Conservation (phyloP, 2,888 invertebrate genomes). For the Bellardia pandia region DNA sequence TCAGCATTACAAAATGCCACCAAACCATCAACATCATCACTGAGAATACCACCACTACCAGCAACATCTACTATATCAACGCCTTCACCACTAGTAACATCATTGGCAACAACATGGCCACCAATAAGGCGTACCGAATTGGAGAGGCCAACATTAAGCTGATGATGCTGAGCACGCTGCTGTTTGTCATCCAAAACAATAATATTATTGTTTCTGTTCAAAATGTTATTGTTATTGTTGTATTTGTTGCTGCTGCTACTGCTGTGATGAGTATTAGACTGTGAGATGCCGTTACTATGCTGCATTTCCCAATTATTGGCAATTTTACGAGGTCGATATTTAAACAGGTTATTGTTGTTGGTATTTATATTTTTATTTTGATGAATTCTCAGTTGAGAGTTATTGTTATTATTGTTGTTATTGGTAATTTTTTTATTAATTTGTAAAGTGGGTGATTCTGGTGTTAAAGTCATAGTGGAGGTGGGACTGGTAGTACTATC, state of each 20-base stretch:
- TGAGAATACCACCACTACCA: background rate
- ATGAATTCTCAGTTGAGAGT: conserved; percentile 5
- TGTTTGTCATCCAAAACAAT: conserved; percentile 50
- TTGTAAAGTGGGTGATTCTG: conserved; percentile 14
- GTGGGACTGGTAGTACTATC: conserved; percentile 70
- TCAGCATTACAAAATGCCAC: conserved; percentile 17
- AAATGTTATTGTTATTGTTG: conserved; percentile 51
- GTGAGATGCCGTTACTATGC: conserved; percentile 51
- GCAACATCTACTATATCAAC: background rate
- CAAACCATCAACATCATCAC: conserved; percentile 34
- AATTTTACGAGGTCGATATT: conserved; percentile 15
- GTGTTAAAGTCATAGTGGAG: conserved; percentile 23
- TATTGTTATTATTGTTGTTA: background rate
- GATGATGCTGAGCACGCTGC: conserved; percentile 30
- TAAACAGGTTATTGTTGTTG: conserved; percentile 13
- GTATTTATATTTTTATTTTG: conserved; percentile 39
- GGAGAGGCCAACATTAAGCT: background rate
- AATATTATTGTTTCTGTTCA: conserved; percentile 40
- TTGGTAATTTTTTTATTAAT: background rate
- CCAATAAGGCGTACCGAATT: conserved; percentile 41
- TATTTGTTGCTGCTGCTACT: conserved; percentile 31
- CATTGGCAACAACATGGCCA: background rate
- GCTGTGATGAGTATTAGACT: background rate
- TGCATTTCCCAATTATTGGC: conserved; percentile 75
- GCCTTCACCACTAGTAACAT: background rate